A percentile compares a stretch with the other conserved stretches of the same genome.
Conservation (phyloP, 2,113 vertebrate species). For the Entosphenus tridentatus region DNA sequence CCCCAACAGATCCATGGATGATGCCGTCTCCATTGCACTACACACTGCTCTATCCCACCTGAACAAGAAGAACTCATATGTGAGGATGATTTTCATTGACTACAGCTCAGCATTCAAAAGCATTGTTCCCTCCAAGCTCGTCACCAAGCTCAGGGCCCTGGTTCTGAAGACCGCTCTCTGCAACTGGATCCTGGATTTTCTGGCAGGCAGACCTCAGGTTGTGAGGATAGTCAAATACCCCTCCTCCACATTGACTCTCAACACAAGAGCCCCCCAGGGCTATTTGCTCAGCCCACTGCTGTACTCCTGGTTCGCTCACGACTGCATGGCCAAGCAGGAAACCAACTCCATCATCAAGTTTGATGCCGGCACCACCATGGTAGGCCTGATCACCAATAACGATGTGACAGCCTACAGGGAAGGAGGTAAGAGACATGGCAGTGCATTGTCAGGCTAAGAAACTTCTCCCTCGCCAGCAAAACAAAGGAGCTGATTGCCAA, state of each 20-base stretch:
- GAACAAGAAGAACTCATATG: constrained; percentile 1
- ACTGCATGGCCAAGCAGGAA: neutral
- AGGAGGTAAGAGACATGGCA: neutral
- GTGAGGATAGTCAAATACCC: neutral
- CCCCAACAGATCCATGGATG: neutral
- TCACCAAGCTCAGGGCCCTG: neutral
- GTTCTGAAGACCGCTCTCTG: neutral
- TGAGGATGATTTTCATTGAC: constrained; percentile 1
- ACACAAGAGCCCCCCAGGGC: neutral
- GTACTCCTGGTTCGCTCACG: neutral
- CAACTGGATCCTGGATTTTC: neutral
- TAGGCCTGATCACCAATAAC: neutral
- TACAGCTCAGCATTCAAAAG: constrained; percentile 1
- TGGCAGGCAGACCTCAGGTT: neutral
- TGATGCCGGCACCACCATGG: neutral
- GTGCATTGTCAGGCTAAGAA: neutral
- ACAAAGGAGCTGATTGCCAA: too few species aligned
- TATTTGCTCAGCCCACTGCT: neutral
- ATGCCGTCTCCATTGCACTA: neutral
- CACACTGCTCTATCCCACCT: neutral
- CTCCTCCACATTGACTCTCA: neutral
- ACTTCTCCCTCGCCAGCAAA: too few species aligned
- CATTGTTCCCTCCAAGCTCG: neutral
- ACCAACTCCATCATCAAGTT: constrained; percentile 1
- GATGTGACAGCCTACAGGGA: neutral